phyloP scores from a whole-genome alignment of 2,888 invertebrate genomes.

The Incurvaria masculella region DNA sequence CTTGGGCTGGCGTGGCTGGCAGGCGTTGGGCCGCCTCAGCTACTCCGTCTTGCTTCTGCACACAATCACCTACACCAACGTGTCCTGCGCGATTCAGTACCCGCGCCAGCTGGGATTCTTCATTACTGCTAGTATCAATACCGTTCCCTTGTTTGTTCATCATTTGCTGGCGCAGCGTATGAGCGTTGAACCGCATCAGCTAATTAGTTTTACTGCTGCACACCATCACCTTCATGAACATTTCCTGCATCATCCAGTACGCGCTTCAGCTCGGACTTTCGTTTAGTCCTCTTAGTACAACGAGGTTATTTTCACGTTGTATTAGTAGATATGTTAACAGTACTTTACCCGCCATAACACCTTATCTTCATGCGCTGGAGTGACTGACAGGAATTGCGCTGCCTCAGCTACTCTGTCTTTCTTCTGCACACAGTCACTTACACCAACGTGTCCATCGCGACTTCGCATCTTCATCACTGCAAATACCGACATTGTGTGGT shows the following conservation, averaged over 20 bases:
- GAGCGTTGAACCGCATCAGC: no score
- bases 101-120: slow-evolving; percentile 27
- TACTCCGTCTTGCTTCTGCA: slow-evolving; percentile 41
- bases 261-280: no score
- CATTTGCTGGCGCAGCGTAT: background rate
- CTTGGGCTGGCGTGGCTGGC: slow-evolving; percentile 42
- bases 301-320: no score
- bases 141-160: background rate
- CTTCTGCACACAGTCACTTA: slow-evolving; percentile 37
- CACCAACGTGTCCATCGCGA: slow-evolving; percentile 26
- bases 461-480: slow-evolving; percentile 28
- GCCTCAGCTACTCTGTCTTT: slow-evolving; percentile 38
- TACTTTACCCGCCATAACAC: no score
- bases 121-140: slow-evolving; percentile 23
- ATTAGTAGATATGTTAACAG: no score
- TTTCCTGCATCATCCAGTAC: background rate
- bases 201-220: no score
- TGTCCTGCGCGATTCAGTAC: slow-evolving; percentile 24
- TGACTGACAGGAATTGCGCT: slow-evolving; percentile 37
- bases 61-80: slow-evolving; percentile 30
- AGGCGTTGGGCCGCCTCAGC: slow-evolving; percentile 35
- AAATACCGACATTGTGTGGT: slow-evolving; percentile 11
- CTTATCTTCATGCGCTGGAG: slow-evolving; percentile 38
- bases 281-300: no score
- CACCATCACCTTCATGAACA: background rate